Evolutionary conservation across 1,140 invertebrate genomes (phyloP).

Genomic region (Matsumurasca onukii): DNA sequence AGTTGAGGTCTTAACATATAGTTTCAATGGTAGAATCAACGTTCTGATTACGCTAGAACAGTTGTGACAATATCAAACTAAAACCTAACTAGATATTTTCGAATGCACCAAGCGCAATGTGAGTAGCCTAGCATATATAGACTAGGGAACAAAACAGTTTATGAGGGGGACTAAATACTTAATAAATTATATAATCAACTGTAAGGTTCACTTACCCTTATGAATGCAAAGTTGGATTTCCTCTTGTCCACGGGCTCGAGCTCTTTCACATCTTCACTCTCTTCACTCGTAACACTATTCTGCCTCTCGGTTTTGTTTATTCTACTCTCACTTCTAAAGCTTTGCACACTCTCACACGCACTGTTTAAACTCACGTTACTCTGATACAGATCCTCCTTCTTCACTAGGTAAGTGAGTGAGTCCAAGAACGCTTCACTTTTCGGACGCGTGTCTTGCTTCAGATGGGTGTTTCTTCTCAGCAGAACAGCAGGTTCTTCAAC

Average conservation of each 20-base stretch:
- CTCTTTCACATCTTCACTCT: neutral
- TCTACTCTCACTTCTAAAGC: neutral
- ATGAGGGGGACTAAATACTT: no score
- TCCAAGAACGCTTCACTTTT: constrained; percentile 18
- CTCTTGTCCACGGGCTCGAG: neutral
- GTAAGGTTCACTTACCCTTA: constrained; percentile 22
- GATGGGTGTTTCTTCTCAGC: neutral
- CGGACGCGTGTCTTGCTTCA: neutral
- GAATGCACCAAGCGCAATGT: no score
- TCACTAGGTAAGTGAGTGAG: neutral
- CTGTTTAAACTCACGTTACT: constrained; percentile 17
- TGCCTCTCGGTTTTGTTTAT: neutral
- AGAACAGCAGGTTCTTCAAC: no score
- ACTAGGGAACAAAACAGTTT: no score
- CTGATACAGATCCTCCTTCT: neutral
- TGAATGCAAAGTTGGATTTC: constrained; percentile 10
- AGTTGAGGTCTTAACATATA: no score
- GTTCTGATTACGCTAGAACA: no score
- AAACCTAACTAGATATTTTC: no score
- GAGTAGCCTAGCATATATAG: no score
- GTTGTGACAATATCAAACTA: no score
- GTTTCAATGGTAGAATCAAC: no score
- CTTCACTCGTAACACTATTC: neutral
- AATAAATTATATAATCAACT: no score
- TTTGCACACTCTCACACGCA: constrained; percentile 11